Base-by-base conservation (phyloP, 2,888 invertebrate genomes). In the Epistrophella euchroma region DNA sequence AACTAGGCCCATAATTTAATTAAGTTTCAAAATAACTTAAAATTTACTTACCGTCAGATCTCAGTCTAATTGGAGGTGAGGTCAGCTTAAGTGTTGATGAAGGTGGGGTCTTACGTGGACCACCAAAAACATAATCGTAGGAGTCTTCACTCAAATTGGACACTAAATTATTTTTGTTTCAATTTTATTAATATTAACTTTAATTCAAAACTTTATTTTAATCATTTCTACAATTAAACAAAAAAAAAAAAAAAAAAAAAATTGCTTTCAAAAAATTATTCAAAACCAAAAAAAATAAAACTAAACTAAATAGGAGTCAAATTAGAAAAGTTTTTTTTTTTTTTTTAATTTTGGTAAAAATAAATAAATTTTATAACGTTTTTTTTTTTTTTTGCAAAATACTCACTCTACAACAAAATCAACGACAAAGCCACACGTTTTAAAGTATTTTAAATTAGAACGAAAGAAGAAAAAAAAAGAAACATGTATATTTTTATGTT, bases 41-140 rank as follows among this genome's bases (percentile, higher is more conserved):
- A 52, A 52, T 25, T 15, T 52, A 89, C 89, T 90, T 89, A 92
- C 92, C 93, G 91, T 92, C 92, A 88, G 92, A 91, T 91, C 92
- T 91, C 90, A 92, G 89, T 89, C 92, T 91, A 89, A 92, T 91
- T 86, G 93, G 93, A 89, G 93, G 92, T 89, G 93, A 92, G 92
- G 93, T 93, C 93, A 93, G 93, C 93, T 93, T 93, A 90, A 93
- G 91, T 90, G 92, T 92, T 90, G 92, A 91, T 90, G 92, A 90
- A 90, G 92, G 92, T 90, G 93, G 91, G 90, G 91, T 91, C 91
- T 92, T 91, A 90, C 91, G 91, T 91, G 92, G 92, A 91, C 92
- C 92, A 91, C 93, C 93, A 92, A 92, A 92, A 91, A 93, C 93
- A 93, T 93, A 93, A 92, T 93, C 93, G 92, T 93, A 93, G 90